phyloP scores from a whole-genome alignment of 2,113 vertebrate species.

The Trichomycterus rosablanca region DNA sequence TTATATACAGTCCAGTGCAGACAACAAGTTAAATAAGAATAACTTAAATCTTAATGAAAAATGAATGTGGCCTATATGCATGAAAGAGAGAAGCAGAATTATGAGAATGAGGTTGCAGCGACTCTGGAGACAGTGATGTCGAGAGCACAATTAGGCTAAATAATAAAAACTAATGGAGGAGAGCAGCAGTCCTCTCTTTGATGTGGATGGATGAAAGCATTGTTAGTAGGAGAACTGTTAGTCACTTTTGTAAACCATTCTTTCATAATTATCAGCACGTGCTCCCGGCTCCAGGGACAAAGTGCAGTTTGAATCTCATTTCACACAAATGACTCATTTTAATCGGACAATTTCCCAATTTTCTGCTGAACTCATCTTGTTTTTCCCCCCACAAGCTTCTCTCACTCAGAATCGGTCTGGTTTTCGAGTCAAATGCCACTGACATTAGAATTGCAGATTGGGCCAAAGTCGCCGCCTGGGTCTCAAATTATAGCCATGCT shows the following conservation, averaged over 20 bases:
- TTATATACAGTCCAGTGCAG: no score
- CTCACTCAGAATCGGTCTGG: conserved; percentile 13
- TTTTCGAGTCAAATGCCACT: conserved; percentile 32
- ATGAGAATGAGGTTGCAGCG: background rate
- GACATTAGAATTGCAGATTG: conserved; percentile 51
- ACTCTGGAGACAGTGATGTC: conserved; percentile 2
- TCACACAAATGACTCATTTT: conserved; percentile 34
- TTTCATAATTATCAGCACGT: conserved; percentile 33
- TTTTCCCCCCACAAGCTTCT: conserved; percentile 14
- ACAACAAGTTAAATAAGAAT: no score
- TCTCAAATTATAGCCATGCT: conserved; percentile 37
- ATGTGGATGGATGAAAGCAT: conserved; percentile 30
- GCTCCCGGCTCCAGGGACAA: conserved; percentile 22
- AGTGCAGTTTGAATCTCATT: conserved; percentile 28
- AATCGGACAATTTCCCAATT: conserved; percentile 37
- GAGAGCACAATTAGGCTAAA: conserved; percentile 33
- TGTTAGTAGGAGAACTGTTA: conserved; percentile 13
- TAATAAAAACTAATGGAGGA: conserved; percentile 27
- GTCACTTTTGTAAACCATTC: conserved; percentile 31
- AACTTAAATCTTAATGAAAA: no score
- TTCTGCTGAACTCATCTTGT: conserved; percentile 37
- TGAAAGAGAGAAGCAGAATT: no score
- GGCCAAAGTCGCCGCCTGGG: conserved; percentile 28
- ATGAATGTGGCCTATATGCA: no score
- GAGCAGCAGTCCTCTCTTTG: conserved; percentile 4